phyloP scores from a whole-genome alignment of 2,797 vertebrate species.

The Schizopygopsis pylzovi region DNA sequence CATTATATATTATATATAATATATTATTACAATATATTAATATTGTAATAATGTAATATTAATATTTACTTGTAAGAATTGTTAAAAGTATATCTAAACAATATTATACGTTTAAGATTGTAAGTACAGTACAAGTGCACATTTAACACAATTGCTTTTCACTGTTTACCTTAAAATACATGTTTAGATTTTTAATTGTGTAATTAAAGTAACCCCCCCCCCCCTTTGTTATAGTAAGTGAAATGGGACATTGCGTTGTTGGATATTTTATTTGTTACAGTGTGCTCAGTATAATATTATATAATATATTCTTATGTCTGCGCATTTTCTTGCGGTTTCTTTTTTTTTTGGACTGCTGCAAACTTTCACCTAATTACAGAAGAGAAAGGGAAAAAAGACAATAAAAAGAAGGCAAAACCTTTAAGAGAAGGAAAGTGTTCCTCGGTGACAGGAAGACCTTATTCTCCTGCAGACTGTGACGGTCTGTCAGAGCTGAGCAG shows the following conservation, averaged over 20 bases:
- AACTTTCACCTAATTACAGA: not conserved
- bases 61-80: not conserved
- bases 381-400: too few species aligned
- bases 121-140: not conserved
- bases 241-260: not conserved
- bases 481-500: not conserved
- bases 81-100: not conserved
- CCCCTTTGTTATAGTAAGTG: not conserved
- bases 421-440: not conserved
- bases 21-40: too few species aligned
- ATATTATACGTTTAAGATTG: not conserved
- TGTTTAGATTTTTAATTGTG: not conserved
- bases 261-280: not conserved
- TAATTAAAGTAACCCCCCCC: too few species aligned
- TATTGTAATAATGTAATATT: not conserved
- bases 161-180: too few species aligned
- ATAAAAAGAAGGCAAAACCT: not conserved
- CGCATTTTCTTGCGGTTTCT: too few species aligned
- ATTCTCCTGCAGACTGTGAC: slow-evolving; percentile 34
- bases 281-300: not conserved
- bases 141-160: too few species aligned
- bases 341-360: not conserved
- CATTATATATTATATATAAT: too few species aligned
- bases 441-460: not conserved
- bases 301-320: not conserved